Evolutionary conservation across 2,113 vertebrate genomes (phyloP), one percentile per base, ranked within the genome.

Genomic region (Pavo muticus): DNA sequence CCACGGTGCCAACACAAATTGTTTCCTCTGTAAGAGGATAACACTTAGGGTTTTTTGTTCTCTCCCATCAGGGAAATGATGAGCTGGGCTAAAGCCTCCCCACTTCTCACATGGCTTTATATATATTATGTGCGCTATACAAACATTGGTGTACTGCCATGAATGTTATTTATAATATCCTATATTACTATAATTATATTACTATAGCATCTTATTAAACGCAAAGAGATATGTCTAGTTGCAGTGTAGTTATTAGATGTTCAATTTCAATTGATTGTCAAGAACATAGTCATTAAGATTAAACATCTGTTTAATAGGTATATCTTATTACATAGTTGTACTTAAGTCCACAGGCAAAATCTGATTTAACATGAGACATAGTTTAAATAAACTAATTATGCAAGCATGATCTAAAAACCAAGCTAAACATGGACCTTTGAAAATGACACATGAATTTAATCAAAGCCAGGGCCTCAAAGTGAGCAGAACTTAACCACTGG

Each of bases 321-420:
- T 97, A 98, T 98, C 97, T 97, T 97, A 96, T 98, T 98, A 97
- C 98, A 97, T 84, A 97, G 93, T 96, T 97, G 96, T 97, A 97
- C 96, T 97, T 97, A 97, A 96, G 96, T 96, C 96, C 96, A 96
- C 94, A 95, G 97, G 97, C 96, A 97, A 97, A 97, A 98, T 97
- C 96, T 97, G 97, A 97, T 97, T 98, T 97, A 98, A 97, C 97
- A 95, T 95, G 97, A 98, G 97, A 98, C 96, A 97, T 91, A 96
- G 97, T 98, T 98, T 98, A 98, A 98, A 97, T 97, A 98, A 98
- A 98, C 97, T 98, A 98, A 98, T 98, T 98, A 98, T 98, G 96
- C 87, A 96, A 98, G 97, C 97, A 97, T 97, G 97, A 93, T 96
- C 96, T 96, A 97, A 97, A 54, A 97, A 97, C 96, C 96, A 97